Evolutionary conservation across 53 echinoderm and acorn worm species (phyloP).

Genomic region (Paracentrotus lividus): DNA sequence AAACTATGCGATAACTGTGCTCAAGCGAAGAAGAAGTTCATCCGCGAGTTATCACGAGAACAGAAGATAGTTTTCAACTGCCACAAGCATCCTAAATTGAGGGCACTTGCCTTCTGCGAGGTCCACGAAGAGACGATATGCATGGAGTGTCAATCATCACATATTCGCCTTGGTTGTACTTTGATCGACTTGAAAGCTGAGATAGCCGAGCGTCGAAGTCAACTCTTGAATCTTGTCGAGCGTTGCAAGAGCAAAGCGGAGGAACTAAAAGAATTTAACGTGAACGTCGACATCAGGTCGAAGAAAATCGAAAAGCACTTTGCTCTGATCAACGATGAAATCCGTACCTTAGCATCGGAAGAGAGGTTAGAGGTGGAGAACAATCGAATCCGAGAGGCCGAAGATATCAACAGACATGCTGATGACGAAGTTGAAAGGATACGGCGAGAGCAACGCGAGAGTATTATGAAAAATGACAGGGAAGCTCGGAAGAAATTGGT

Average conservation of each 20-base stretch:
- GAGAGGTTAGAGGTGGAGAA: background rate
- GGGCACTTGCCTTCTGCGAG: background rate
- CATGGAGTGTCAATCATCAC: background rate
- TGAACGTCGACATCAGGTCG: background rate
- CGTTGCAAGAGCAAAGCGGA: background rate
- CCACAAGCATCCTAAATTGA: background rate
- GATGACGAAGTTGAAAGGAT: background rate
- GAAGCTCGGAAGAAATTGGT: background rate
- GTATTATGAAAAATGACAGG: background rate
- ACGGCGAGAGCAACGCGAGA: background rate
- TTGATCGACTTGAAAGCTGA: background rate
- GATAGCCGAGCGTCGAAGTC: background rate
- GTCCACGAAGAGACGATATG: background rate
- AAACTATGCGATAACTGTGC: constrained; percentile 1
- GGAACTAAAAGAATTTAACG: background rate
- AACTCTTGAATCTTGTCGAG: background rate
- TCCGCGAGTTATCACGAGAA: background rate
- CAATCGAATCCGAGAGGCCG: background rate
- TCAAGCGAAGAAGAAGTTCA: background rate
- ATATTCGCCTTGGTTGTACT: background rate
- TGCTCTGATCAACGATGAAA: background rate
- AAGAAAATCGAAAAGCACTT: constrained; percentile 7
- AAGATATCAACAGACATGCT: background rate
- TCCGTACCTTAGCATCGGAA: background rate
- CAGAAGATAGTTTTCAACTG: background rate